These are phyloP conservation scores for Oscheius sp. DNA, from an alignment of 2,888 invertebrate genomes.

Conservation along the genomic window DNA sequence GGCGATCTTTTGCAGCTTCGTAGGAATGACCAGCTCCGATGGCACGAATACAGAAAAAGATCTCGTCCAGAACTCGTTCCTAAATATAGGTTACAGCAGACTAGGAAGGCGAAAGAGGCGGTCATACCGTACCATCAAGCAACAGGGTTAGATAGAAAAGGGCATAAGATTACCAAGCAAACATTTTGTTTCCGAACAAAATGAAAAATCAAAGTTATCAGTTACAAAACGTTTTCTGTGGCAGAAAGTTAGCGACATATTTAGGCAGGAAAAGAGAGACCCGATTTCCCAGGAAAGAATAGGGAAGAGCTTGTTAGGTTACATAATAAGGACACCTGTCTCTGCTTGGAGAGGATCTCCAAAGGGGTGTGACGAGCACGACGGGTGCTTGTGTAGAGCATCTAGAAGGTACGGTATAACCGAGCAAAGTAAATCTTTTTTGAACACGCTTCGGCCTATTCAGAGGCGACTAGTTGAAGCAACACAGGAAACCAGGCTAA, in stretches of 20 bases:
- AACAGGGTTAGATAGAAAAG: conserved; percentile 5
- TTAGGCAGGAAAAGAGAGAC: no score
- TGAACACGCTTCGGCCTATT: neutral
- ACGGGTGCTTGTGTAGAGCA: conserved; percentile 61
- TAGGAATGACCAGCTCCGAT: conserved; percentile 48
- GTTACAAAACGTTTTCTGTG: no score
- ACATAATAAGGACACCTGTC: conserved; percentile 52
- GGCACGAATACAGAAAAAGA: conserved; percentile 55
- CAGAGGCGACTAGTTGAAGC: neutral
- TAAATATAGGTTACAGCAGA: conserved; percentile 37
- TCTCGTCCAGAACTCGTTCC: conserved; percentile 58
- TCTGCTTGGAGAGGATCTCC: conserved; percentile 56
- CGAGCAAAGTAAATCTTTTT: conserved; percentile 5
- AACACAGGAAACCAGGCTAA: neutral
- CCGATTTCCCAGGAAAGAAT: no score
- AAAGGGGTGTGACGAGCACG: conserved; percentile 57
- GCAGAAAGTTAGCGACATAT: no score
- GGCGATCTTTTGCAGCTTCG: conserved; percentile 47
- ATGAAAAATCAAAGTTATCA: no score
- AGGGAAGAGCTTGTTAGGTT: no score
- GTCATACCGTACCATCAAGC: conserved; percentile 40
- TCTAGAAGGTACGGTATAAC: conserved; percentile 49
- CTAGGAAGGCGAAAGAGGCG: neutral
- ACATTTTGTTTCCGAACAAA: no score
- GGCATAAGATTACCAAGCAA: no score